phyloP scores from a whole-genome alignment of 2,888 invertebrate genomes.

The Pseudococcus viburni region DNA sequence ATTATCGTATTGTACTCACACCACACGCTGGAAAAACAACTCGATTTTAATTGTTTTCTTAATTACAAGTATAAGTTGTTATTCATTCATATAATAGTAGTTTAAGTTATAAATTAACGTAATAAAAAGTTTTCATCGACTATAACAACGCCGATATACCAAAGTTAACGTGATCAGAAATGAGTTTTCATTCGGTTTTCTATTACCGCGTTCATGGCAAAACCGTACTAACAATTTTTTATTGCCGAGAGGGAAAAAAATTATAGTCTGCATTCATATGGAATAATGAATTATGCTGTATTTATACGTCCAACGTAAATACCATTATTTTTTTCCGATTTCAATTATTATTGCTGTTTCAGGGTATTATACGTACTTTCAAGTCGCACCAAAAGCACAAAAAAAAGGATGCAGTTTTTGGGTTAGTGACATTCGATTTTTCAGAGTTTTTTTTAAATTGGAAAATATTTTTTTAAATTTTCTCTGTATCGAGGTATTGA shows the following conservation, averaged over 20 bases:
- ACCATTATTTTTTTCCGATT: background rate
- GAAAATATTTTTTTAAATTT: no score
- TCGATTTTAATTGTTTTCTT: background rate
- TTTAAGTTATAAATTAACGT: slow-evolving; percentile 32
- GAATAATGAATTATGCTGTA: background rate
- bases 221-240: background rate
- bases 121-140: slow-evolving; percentile 41
- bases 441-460: no score
- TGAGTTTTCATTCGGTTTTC: slow-evolving; percentile 51
- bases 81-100: slow-evolving; percentile 50
- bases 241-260: background rate
- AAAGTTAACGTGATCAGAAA: slow-evolving; percentile 24
- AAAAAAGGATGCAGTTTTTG: no score
- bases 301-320: background rate
- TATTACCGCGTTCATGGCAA: background rate
- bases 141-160: background rate
- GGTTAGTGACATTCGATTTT: no score
- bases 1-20: background rate
- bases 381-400: no score
- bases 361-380: no score
- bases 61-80: slow-evolving; percentile 26
- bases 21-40: background rate
- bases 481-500: no score
- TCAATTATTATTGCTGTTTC: background rate
- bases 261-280: background rate